Evolutionary conservation across 2,888 invertebrate species (phyloP).

Genomic region (Diachrysia chrysitis): DNA sequence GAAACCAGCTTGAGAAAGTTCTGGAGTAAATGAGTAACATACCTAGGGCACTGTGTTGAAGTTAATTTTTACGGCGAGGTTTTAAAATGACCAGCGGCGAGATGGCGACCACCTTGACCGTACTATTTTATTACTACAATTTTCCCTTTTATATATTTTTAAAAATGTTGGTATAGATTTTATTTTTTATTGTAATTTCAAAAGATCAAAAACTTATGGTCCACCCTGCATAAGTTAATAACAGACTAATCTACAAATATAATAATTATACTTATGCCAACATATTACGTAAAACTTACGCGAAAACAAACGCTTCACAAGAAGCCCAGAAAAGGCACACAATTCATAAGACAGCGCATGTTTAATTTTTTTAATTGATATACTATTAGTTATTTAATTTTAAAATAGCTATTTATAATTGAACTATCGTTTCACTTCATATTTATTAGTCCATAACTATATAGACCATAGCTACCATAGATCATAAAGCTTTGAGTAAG

Average conservation of each 20-base stretch:
- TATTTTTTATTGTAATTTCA: no score
- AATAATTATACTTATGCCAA: constrained; percentile 55
- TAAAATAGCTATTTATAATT: constrained; percentile 50
- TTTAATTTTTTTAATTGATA: constrained; percentile 63
- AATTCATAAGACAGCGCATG: constrained; percentile 87
- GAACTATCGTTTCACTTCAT: constrained; percentile 29
- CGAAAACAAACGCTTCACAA: constrained; percentile 77
- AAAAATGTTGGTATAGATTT: no score
- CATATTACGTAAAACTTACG: constrained; percentile 66
- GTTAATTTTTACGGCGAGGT: no score
- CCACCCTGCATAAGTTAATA: constrained; percentile 57
- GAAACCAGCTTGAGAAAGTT: no score
- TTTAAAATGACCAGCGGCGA: no score
- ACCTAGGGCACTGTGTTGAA: no score
- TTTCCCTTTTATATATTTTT: no score
- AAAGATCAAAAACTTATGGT: no score
- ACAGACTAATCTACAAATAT: constrained; percentile 55
- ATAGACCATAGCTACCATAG: constrained; percentile 34
- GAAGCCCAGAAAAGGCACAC: constrained; percentile 85
- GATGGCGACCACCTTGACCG: no score
- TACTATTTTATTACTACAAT: no score
- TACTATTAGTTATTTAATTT: constrained; percentile 48
- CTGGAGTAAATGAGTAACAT: no score
- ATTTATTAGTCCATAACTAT: constrained; percentile 19
- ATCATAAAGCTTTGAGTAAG: background rate